Evolutionary conservation across 2,888 invertebrate genomes (phyloP), one percentile per base, ranked within the genome.

Genomic region (Callyntrura guangdongensis): DNA sequence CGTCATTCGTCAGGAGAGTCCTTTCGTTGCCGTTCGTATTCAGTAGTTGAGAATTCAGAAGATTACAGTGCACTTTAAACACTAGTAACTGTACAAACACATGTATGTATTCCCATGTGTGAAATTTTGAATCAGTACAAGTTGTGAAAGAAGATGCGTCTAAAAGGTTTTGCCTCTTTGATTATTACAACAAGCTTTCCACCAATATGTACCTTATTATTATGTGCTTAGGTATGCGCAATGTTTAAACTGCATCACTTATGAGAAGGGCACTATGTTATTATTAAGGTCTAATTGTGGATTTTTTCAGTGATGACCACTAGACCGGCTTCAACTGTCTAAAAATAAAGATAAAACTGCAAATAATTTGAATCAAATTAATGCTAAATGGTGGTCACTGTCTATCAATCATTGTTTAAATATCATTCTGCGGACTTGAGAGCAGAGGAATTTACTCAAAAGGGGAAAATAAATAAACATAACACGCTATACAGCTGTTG

Each of bases 271-370:
- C 67, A 86, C 67, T 49, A 49, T 77, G 49, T 77, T 64, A 49
- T 49, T 69, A 86, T 79, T 81, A 79, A 87, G 87, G 79, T 87
- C 87, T 87, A 49, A 67, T 53, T 87, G 87, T 36, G 86, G 86
- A 64, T 87, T 22, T 49, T 67, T 49, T 87, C 36, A 67, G n/a
- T 64, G 8, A 69, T 69, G 27, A 69, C n/a, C 36, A 36, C 8
- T 27, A 14, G 25, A 77, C 25, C 74, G 12, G 49, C 53, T 77
- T 77, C 22, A 45, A 27, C 27, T 17, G 67, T 17, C 8, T 6
- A 22, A 64, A 11, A 25, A 85, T 47, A 59, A 11, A 25, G 8
- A 83, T 53, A 47, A 61, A 82, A 59, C 47, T 17, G 49, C 47
- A 53, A 64, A 59, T 56, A 56, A 25, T 11, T 49, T 77, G 3